Base-by-base conservation (phyloP, 2,797 vertebrate species). In the Urocyon cinereoargenteus region DNA sequence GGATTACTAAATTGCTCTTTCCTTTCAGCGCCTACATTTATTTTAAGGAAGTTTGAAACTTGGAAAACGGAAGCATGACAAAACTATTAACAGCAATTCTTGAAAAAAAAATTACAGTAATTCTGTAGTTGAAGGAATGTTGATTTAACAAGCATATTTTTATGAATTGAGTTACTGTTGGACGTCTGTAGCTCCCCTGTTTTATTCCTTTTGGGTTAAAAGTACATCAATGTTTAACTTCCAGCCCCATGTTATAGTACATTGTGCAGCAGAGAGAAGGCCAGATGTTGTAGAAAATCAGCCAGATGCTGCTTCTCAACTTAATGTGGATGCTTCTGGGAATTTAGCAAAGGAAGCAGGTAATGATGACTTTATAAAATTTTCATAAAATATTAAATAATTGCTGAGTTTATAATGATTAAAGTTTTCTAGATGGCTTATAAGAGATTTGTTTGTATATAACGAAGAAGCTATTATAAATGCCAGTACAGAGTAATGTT, bases 221-320 rank as follows among this genome's bases (percentile, higher is more conserved):
- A 98, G 96, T 97, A 26, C 4, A 21, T 90, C 10, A 84, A 49
- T 98, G 77, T 98, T 99, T 98, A 87, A 96, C 98, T 98, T 98
- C 45, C 97, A 99, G 99, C 99, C 99, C 83, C 99, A 99, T 75
- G 99, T 99, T 90, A 98, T 99, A 86, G 98, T 99, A 57, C 99
- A 99, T 95, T 99, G 99, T 98, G 99, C 99, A 34, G 99, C 99
- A 21, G 99, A 99, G 98, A 98, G 99, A 94, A 99, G 99, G 97
- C 99, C 99, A 55, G 99, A 99, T 96, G 99, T 99, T 90, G 99
- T 99, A 81, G 99, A 99, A 97, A 99, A 98, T 96, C 99, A 99
- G 86, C 99, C 99, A 11, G 99, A 99, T 94, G 99, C 99, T 81
- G 99, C 99, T 81, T 98, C 99, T 79, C 99, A 99, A 90, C 99